phyloP scores from a whole-genome alignment of 35 echinoderm and acorn worm genomes.

The Ophioderma brevispina region DNA sequence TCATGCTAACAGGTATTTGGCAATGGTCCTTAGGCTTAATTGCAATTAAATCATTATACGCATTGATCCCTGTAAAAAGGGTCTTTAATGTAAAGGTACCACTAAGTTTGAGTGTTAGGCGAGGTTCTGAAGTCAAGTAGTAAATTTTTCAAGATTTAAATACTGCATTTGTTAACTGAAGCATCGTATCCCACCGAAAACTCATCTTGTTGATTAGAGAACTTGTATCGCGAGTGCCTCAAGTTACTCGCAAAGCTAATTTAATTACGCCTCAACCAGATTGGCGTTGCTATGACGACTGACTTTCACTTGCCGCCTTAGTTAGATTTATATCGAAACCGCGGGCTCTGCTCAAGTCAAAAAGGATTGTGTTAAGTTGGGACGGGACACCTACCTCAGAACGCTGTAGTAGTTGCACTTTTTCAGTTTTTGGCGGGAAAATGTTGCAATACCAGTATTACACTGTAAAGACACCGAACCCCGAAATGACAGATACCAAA shows the following conservation, averaged over 20 bases:
- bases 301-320: conserved; percentile 12
- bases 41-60: no score
- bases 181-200: neutral
- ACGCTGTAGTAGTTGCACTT: no score
- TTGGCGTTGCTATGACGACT: conserved; percentile 12
- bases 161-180: neutral
- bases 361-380: neutral
- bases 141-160: neutral
- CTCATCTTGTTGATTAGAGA: neutral
- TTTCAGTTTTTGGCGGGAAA: no score
- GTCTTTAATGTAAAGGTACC: no score
- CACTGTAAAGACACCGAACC: no score
- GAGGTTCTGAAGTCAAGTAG: neutral
- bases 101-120: no score
- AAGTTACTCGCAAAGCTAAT: conserved; percentile 8
- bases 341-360: neutral
- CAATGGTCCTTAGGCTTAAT: no score
- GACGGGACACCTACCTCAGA: neutral
- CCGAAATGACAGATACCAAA: no score
- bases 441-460: no score
- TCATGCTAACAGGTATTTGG: neutral
- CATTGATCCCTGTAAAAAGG: no score
- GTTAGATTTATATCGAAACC: conserved; percentile 14
- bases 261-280: conserved; percentile 6
- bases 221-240: conserved; percentile 4